Conservation (phyloP, 2,888 invertebrate genomes). For the Ennomos fuscantarius region DNA sequence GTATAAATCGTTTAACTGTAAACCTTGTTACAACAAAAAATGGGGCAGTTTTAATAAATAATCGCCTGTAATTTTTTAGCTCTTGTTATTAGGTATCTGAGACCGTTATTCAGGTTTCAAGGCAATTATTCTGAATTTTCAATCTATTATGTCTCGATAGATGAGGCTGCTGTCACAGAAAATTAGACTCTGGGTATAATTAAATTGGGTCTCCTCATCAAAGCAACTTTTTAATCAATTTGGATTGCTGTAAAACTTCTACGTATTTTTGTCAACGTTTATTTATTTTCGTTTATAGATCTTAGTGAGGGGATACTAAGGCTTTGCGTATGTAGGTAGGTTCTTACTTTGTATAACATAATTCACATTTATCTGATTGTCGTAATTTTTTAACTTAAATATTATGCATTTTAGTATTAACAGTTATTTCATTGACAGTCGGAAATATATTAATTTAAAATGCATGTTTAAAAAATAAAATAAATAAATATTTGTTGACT, state of each 20-base stretch:
- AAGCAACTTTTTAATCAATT: conserved; percentile 21
- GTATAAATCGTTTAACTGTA: background rate
- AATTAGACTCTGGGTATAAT: conserved; percentile 17
- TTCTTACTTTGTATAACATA: too few relatives aligned
- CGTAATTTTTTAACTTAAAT: too few relatives aligned
- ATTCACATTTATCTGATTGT: too few relatives aligned
- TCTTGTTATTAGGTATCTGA: background rate
- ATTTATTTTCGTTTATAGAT: too few relatives aligned
- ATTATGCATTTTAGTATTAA: too few relatives aligned
- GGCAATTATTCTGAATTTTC: conserved; percentile 9
- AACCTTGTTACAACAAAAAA: background rate
- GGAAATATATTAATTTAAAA: too few relatives aligned
- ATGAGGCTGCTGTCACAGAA: conserved; percentile 7
- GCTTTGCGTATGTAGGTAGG: too few relatives aligned
- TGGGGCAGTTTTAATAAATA: conserved; percentile 6
- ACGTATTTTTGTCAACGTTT: too few relatives aligned
- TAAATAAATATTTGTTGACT: too few relatives aligned
- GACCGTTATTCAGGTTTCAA: conserved; percentile 16
- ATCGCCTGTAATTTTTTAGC: conserved; percentile 5
- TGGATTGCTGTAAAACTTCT: background rate
- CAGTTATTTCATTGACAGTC: too few relatives aligned
- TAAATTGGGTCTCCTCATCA: conserved; percentile 20
- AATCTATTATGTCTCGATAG: conserved; percentile 14
- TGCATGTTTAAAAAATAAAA: too few relatives aligned
- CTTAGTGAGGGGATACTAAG: too few relatives aligned